Conservation (phyloP, 2,888 invertebrate species). For the Lordiphosa fenestrarum region DNA sequence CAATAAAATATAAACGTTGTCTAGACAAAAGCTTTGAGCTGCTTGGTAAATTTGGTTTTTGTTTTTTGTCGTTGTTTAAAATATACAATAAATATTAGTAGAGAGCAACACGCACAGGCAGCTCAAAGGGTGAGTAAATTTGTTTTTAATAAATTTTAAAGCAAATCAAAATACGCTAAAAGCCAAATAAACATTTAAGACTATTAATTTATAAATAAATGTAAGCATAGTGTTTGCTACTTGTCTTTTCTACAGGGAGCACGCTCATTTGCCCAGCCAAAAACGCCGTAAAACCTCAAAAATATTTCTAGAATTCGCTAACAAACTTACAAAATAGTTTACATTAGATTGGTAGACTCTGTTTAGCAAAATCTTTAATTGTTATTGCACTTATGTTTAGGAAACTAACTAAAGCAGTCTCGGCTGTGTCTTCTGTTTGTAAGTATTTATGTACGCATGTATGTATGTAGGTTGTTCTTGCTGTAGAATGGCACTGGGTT, state of each 20-base stretch:
- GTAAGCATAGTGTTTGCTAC: too few relatives aligned
- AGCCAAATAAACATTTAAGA: too few relatives aligned
- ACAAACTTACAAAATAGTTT: conserved; percentile 19
- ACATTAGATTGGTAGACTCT: conserved; percentile 49
- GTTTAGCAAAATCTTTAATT: conserved; percentile 48
- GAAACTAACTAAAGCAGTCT: conserved; percentile 71
- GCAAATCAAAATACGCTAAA: too few relatives aligned
- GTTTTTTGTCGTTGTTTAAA: conserved; percentile 25
- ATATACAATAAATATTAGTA: conserved; percentile 70
- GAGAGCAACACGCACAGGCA: conserved; percentile 28
- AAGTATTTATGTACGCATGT: not conserved
- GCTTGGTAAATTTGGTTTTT: conserved; percentile 49
- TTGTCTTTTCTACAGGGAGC: too few relatives aligned
- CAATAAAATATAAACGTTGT: conserved; percentile 38
- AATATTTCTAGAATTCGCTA: conserved; percentile 23
- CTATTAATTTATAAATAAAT: too few relatives aligned
- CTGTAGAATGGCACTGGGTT: conserved; percentile 39
- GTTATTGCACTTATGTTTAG: conserved; percentile 66
- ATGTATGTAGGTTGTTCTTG: conserved; percentile 12
- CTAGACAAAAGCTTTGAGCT: conserved; percentile 54
- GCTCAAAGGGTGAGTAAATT: conserved; percentile 44
- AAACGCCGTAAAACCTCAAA: too few relatives aligned
- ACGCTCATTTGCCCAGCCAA: too few relatives aligned
- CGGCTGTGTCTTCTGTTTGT: conserved; percentile 47
- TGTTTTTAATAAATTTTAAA: too few relatives aligned